These are phyloP conservation scores for Cephus runcator DNA, from an alignment of 2,888 invertebrate genomes.

Conservation along the genomic window DNA sequence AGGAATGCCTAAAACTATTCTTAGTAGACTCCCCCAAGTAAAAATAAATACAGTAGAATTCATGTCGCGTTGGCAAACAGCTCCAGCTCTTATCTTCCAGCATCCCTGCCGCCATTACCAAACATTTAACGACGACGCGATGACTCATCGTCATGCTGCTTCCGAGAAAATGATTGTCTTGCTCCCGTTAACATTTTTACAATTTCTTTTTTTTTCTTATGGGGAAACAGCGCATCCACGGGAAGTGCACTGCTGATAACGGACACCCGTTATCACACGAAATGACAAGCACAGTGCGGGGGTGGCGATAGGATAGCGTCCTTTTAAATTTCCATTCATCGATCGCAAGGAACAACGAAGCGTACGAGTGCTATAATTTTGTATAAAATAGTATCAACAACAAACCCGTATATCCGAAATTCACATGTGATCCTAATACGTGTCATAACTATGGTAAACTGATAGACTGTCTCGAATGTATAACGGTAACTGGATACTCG, in stretches of 20 bases:
- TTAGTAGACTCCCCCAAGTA: neutral
- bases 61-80: neutral
- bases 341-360: neutral
- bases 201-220: neutral
- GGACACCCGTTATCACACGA: neutral
- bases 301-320: neutral
- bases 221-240: neutral
- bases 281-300: neutral
- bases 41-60: neutral
- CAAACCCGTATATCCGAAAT: neutral
- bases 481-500: neutral
- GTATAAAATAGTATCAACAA: neutral
- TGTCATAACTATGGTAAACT: neutral
- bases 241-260: neutral
- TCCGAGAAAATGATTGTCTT: neutral
- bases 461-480: neutral
- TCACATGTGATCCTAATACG: neutral
- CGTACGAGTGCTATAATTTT: neutral
- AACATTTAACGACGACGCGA: neutral
- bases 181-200: neutral
- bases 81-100: neutral
- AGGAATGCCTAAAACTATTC: neutral
- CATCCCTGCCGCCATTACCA: neutral
- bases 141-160: neutral
- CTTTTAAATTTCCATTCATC: neutral